These are phyloP conservation scores for Discoglossus pictus DNA, from an alignment of 2,797 vertebrate species.

Conservation along the genomic window DNA sequence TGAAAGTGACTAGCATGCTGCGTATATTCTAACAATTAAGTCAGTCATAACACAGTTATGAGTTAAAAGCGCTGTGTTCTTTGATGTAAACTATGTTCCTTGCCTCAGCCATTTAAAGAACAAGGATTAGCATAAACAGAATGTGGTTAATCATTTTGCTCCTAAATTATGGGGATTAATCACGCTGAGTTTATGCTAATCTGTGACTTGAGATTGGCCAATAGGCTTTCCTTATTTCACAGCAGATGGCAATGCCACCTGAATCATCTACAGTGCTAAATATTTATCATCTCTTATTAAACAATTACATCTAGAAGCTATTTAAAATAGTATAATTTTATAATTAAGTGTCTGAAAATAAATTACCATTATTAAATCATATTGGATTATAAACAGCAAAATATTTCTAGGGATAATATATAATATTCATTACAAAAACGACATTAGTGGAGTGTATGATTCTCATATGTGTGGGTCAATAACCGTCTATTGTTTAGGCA, in stretches of 20 bases:
- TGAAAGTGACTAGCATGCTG: slow-evolving; percentile 41
- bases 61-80: slow-evolving; percentile 34
- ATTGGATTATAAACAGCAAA: slow-evolving; percentile 9
- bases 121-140: slow-evolving; percentile 46
- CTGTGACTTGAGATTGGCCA: slow-evolving; percentile 46
- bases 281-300: slow-evolving; percentile 43
- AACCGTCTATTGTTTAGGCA: background rate
- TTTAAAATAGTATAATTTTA: slow-evolving; percentile 29
- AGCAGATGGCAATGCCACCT: slow-evolving; percentile 42
- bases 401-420: background rate
- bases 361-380: slow-evolving; percentile 39
- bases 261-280: slow-evolving; percentile 44
- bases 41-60: slow-evolving; percentile 44
- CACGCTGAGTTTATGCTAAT: slow-evolving; percentile 48
- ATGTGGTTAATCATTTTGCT: slow-evolving; percentile 46
- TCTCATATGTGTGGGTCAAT: background rate
- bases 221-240: slow-evolving; percentile 33
- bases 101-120: slow-evolving; percentile 44
- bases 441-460: background rate
- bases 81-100: slow-evolving; percentile 44
- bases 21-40: slow-evolving; percentile 44
- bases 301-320: slow-evolving; percentile 29
- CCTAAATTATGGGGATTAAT: slow-evolving; percentile 50
- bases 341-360: slow-evolving; percentile 37
- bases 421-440: background rate